phyloP scores from a whole-genome alignment of 2,113 vertebrate genomes.

The Salvelinus alpinus region DNA sequence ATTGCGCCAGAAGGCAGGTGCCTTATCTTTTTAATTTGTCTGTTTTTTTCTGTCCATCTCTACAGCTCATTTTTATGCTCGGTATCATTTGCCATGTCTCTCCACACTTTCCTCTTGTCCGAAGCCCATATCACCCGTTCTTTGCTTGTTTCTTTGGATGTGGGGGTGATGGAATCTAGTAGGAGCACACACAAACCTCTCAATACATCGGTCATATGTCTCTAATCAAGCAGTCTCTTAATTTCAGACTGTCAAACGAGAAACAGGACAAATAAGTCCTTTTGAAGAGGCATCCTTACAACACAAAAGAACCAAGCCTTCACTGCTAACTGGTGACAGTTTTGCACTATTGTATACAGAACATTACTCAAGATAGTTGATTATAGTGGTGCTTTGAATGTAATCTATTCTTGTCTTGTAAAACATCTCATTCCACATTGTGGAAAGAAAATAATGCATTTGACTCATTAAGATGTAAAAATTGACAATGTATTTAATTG shows the following conservation, averaged over 20 bases:
- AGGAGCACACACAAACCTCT: neutral
- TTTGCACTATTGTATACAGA: neutral
- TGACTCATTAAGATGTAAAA: conserved; percentile 44
- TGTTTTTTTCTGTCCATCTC: conserved; percentile 24
- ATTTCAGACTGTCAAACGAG: neutral
- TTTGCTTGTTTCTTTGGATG: conserved; percentile 14
- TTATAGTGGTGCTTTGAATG: neutral
- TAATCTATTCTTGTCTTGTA: conserved; percentile 34
- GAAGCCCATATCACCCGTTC: conserved; percentile 17
- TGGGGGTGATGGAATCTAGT: neutral
- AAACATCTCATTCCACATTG: conserved; percentile 42
- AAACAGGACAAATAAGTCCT: neutral
- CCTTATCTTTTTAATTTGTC: conserved; percentile 45
- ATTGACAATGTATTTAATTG: conserved; percentile 38
- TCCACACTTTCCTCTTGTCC: conserved; percentile 21
- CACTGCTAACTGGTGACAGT: neutral
- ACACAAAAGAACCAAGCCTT: neutral
- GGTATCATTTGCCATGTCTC: conserved; percentile 34
- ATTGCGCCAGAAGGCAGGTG: conserved; percentile 65
- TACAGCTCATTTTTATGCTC: conserved; percentile 38
- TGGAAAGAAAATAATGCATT: conserved; percentile 41
- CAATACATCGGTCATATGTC: neutral
- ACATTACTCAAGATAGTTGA: neutral
- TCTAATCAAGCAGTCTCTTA: neutral
- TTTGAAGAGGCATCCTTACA: neutral